These are phyloP conservation scores for Lasiurus cinereus DNA, from an alignment of 2,113 vertebrate genomes.

Conservation along the genomic window DNA sequence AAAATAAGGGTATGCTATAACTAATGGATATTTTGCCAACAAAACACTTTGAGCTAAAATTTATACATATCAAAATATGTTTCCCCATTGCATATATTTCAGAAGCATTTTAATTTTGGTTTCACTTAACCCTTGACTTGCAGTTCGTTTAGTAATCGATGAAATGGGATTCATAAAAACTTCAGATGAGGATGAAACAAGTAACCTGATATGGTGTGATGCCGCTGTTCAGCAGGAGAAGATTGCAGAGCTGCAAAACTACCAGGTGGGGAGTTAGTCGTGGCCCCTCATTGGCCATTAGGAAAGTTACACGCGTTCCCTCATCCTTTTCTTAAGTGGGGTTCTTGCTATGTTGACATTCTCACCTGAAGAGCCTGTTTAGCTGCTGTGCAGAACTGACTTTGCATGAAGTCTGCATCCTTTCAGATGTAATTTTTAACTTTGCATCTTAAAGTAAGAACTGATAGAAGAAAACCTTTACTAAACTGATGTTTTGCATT, in stretches of 20 bases:
- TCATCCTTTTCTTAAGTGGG: neutral
- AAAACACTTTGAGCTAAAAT: slow-evolving; percentile 35
- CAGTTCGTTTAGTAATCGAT: slow-evolving; percentile 95
- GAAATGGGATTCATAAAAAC: slow-evolving; percentile 96
- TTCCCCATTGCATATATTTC: neutral
- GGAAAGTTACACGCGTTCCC: neutral
- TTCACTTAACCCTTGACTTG: slow-evolving; percentile 60
- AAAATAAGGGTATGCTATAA: slow-evolving; percentile 55
- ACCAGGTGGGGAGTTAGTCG: slow-evolving; percentile 90
- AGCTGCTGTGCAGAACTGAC: neutral
- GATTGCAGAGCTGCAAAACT: slow-evolving; percentile 97
- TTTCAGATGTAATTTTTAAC: slow-evolving; percentile 22
- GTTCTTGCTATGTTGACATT: neutral
- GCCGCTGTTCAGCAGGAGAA: slow-evolving; percentile 98
- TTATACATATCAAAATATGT: neutral
- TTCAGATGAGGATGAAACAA: slow-evolving; percentile 96
- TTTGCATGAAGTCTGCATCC: neutral
- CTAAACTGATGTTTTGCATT: slow-evolving; percentile 13
- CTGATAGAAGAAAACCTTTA: neutral
- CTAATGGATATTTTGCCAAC: slow-evolving; percentile 50
- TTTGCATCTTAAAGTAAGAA: slow-evolving; percentile 35
- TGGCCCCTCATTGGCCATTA: neutral
- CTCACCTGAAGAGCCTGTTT: slow-evolving; percentile 11
- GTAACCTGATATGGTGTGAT: slow-evolving; percentile 99
- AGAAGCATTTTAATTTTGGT: neutral